phyloP scores from a whole-genome alignment of 2,797 vertebrate species.

The Chiroxiphia lanceolata region DNA sequence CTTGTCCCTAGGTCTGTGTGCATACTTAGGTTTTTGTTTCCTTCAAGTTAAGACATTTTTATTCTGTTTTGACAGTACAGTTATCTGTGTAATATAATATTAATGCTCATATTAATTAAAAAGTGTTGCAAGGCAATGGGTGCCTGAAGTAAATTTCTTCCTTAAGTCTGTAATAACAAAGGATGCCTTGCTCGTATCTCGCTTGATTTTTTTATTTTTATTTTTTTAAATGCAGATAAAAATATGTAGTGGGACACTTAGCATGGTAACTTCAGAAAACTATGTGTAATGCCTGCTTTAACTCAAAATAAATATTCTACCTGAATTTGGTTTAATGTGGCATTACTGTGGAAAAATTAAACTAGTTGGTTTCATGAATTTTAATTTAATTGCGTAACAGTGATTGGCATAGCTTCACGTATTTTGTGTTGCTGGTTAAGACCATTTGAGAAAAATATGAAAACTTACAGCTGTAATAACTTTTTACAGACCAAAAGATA shows the following conservation, averaged over 20 bases:
- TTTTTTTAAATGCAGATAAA: neutral
- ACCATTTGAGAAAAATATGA: neutral
- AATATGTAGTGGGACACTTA: neutral
- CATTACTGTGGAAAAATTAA: conserved; percentile 1
- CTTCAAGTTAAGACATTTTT: neutral
- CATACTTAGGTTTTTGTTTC: neutral
- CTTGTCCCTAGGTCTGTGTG: rapidly evolving
- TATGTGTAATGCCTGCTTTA: neutral
- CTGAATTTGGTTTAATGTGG: neutral
- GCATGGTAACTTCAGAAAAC: neutral
- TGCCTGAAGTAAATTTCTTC: neutral
- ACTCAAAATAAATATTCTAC: neutral
- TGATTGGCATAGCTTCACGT: neutral
- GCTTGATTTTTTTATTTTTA: neutral
- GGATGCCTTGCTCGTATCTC: neutral
- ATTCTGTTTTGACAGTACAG: neutral
- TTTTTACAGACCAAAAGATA: neutral
- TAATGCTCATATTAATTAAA: neutral
- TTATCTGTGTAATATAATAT: neutral
- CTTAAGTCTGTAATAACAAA: neutral
- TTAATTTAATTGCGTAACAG: neutral
- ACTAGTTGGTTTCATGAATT: neutral
- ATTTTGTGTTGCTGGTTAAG: neutral
- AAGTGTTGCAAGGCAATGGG: neutral
- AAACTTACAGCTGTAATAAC: neutral